Evolutionary conservation across 2,113 vertebrate species (phyloP).

Genomic region (Oriolus oriolus): DNA sequence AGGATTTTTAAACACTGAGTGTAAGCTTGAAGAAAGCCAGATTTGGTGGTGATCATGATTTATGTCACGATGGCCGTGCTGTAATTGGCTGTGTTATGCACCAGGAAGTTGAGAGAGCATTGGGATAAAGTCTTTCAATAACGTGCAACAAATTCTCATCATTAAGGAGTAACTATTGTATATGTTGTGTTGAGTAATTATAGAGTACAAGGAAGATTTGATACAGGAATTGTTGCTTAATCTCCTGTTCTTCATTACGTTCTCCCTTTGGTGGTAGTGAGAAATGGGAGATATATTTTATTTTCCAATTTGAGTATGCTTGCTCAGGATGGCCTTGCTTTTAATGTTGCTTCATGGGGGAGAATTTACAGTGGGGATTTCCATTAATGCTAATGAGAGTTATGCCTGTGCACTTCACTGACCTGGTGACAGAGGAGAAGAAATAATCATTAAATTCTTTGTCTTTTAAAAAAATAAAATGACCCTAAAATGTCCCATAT

Average conservation of each 20-base stretch:
- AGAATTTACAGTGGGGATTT: conserved; percentile 16
- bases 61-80: not conserved
- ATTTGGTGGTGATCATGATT: not conserved
- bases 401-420: not conserved
- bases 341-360: not conserved
- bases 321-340: not conserved
- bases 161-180: not conserved
- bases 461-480: not conserved
- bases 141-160: not conserved
- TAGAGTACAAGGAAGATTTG: not conserved
- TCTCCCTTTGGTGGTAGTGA: not conserved
- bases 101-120: not conserved
- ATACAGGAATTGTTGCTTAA: conserved; percentile 5
- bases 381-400: conserved; percentile 15
- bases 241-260: not conserved
- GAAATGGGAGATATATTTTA: conserved; percentile 23
- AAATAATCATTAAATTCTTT: conserved; percentile 1
- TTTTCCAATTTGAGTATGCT: not conserved
- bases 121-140: not conserved
- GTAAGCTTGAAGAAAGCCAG: not conserved
- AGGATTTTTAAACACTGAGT: not conserved
- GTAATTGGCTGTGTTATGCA: not conserved
- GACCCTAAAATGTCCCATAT: not conserved
- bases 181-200: conserved; percentile 26
- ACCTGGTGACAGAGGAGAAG: not conserved